phyloP scores from a whole-genome alignment of 2,888 invertebrate genomes.

The Adineta ricciae region DNA sequence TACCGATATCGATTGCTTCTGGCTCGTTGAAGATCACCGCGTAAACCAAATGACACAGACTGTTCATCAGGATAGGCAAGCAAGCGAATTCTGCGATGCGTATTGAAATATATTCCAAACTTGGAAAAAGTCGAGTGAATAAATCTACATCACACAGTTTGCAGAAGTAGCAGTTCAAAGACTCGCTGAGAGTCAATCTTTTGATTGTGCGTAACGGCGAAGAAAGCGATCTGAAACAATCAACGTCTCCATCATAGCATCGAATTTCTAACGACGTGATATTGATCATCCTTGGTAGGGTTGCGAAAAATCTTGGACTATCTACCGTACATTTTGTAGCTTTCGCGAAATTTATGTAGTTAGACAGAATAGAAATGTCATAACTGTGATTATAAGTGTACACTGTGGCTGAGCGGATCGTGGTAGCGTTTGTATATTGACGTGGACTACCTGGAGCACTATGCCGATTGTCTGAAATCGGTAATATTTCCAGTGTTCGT shows the following conservation, averaged over 20 bases:
- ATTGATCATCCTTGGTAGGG: neutral
- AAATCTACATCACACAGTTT: neutral
- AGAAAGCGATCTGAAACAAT: neutral
- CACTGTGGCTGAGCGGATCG: neutral
- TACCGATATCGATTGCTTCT: neutral
- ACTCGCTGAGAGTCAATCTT: neutral
- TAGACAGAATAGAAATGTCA: neutral
- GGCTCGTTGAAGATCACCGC: neutral
- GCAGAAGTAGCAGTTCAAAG: neutral
- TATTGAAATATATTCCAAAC: neutral
- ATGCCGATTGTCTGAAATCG: accelerated
- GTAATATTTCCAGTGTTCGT: neutral
- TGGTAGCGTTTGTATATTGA: neutral
- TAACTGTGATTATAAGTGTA: neutral
- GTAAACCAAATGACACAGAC: neutral
- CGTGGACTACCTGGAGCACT: accelerated
- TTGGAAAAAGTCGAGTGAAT: neutral
- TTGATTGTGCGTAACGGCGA: neutral
- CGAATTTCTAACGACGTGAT: neutral
- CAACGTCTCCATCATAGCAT: neutral
- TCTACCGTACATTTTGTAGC: neutral
- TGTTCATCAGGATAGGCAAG: neutral
- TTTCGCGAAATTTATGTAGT: neutral
- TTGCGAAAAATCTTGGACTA: accelerated
- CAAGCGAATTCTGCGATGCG: neutral